phyloP scores from a whole-genome alignment of 2,113 vertebrate genomes.

The Serinus canaria region DNA sequence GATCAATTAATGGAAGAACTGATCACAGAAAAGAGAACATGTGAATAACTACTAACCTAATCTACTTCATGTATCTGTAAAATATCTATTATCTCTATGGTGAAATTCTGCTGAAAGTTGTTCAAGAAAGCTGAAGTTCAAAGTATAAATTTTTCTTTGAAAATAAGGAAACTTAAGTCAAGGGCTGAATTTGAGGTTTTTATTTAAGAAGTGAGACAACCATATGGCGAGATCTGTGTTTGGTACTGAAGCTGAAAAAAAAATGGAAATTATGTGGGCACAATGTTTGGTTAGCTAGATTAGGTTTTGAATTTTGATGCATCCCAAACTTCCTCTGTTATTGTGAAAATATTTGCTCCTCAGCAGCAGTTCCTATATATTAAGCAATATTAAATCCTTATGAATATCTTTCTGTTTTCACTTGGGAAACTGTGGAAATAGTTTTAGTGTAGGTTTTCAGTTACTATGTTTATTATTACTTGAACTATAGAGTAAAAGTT shows the following conservation, averaged over 20 bases:
- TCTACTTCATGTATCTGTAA: background rate
- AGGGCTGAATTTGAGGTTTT: background rate
- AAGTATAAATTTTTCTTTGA: background rate
- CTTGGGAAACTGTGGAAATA: background rate
- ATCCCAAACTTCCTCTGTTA: background rate
- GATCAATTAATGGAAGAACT: background rate
- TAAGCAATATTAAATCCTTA: background rate
- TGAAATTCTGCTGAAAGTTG: background rate
- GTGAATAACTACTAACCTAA: background rate
- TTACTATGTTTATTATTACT: constrained; percentile 23
- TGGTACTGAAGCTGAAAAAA: background rate
- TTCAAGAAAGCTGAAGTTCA: background rate
- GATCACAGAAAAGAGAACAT: background rate
- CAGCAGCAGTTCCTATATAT: background rate
- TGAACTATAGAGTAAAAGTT: constrained; percentile 6
- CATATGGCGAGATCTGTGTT: background rate
- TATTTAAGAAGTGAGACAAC: background rate
- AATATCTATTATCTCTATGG: background rate
- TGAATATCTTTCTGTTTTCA: background rate
- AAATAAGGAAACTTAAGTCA: background rate
- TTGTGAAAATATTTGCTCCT: background rate
- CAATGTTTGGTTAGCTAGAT: background rate
- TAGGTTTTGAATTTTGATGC: background rate
- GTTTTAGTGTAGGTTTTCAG: constrained; percentile 5
- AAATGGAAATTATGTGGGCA: background rate